Evolutionary conservation across 2,797 vertebrate species (phyloP).

Genomic region (Semaprochilodus insignis): DNA sequence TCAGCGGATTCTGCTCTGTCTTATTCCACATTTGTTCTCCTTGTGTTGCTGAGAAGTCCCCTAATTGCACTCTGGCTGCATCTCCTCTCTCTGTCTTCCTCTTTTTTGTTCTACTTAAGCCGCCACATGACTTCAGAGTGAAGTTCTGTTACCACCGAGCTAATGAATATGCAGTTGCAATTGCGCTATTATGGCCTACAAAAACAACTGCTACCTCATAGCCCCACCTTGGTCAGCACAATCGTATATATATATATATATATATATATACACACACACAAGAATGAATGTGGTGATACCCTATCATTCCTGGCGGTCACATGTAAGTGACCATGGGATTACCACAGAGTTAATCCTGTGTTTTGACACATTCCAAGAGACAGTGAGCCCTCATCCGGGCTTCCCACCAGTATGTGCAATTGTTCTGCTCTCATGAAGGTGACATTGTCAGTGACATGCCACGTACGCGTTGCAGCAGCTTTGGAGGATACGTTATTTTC

Average conservation of each 20-base stretch:
- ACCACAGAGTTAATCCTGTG: constrained; percentile 21
- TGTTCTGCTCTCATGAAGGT: constrained; percentile 70
- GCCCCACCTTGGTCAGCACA: background rate
- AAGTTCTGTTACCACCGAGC: constrained; percentile 13
- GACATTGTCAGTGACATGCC: constrained; percentile 71
- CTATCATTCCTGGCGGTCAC: background rate
- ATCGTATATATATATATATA: background rate
- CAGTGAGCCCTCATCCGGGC: constrained; percentile 50
- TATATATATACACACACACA: too few relatives aligned
- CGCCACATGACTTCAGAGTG: constrained; percentile 23
- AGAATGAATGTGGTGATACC: background rate
- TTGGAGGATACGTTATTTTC: constrained; percentile 70
- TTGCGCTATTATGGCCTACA: background rate
- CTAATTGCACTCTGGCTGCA: constrained; percentile 73
- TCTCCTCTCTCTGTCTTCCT: constrained; percentile 56
- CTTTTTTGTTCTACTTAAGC: constrained; percentile 24
- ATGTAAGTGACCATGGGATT: background rate
- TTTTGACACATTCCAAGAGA: background rate
- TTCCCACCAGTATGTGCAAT: constrained; percentile 56
- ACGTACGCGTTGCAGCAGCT: constrained; percentile 63
- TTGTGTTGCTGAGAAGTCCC: constrained; percentile 71
- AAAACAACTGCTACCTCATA: background rate
- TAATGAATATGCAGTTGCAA: constrained; percentile 12
- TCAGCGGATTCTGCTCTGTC: constrained; percentile 73
- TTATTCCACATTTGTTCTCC: constrained; percentile 76